These are phyloP conservation scores for Pangasius macronema DNA, from an alignment of 2,797 vertebrate species.

Conservation along the genomic window DNA sequence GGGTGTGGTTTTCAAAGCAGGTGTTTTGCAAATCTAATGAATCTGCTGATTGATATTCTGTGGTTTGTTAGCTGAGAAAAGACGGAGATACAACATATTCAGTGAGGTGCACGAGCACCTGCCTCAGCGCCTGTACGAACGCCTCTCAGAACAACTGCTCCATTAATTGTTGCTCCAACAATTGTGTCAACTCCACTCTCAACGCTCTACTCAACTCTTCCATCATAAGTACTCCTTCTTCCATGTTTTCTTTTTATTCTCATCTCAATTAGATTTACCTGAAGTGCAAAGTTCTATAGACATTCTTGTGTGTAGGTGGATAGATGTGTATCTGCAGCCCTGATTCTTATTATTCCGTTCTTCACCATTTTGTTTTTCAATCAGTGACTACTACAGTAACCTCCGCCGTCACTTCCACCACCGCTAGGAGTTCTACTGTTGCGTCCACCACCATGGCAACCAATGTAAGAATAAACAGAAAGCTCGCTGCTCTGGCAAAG, in stretches of 20 bases:
- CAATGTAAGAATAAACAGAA: conserved; percentile 67
- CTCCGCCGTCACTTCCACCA: conserved; percentile 32
- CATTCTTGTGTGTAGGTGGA: background rate
- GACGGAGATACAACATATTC: conserved; percentile 62
- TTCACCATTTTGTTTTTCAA: conserved; percentile 5
- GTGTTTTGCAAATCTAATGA: conserved; percentile 3
- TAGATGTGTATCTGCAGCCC: background rate
- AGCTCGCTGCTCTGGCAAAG: background rate
- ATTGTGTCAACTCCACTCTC: conserved; percentile 72
- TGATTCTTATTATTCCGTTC: background rate
- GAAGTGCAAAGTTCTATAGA: background rate
- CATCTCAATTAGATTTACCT: background rate
- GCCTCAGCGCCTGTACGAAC: conserved; percentile 59
- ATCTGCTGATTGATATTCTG: conserved; percentile 35
- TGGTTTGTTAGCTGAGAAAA: conserved; percentile 68
- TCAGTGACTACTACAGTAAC: background rate
- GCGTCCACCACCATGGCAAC: conserved; percentile 37
- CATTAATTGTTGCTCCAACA: conserved; percentile 70
- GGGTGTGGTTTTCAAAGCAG: conserved; percentile 12
- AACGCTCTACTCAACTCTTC: conserved; percentile 55
- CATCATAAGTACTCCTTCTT: conserved; percentile 63
- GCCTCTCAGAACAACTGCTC: conserved; percentile 60
- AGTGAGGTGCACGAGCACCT: conserved; percentile 67
- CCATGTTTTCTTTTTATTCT: background rate
- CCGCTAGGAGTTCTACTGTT: background rate